Conservation (phyloP, 2,113 vertebrate species). For the Zosterops lateralis region DNA sequence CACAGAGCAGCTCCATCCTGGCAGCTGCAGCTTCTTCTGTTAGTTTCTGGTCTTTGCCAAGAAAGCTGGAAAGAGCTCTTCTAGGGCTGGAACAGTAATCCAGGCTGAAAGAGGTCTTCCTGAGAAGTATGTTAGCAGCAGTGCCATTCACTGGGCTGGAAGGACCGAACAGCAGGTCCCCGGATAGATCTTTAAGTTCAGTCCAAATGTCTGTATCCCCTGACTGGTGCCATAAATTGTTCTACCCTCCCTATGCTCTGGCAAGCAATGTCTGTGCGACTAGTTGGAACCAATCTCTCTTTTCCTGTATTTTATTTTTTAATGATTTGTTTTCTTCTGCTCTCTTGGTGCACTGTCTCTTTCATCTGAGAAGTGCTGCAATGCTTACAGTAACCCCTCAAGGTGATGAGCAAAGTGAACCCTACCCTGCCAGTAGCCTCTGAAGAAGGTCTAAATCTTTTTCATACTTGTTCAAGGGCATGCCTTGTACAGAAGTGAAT, state of each 20-base stretch:
- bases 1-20: neutral
- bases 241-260: neutral
- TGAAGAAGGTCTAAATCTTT: neutral
- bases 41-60: slow-evolving; percentile 3
- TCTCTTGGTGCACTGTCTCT: neutral
- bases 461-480: neutral
- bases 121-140: neutral
- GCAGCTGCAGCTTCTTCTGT: slow-evolving; percentile 10
- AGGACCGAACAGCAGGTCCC: neutral
- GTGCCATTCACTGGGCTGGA: neutral
- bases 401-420: neutral
- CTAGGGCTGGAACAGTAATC: neutral
- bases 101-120: neutral
- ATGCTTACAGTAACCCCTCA: neutral
- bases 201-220: neutral
- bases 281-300: neutral
- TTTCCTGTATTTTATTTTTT: neutral
- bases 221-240: neutral
- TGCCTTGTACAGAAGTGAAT: neutral
- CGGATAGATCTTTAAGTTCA: neutral
- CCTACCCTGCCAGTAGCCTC: neutral
- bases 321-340: neutral
- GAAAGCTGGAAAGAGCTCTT: neutral
- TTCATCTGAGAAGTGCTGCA: neutral
- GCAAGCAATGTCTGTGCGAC: neutral